phyloP scores from a whole-genome alignment of 2,797 vertebrate genomes.

The Pelodytes ibericus region DNA sequence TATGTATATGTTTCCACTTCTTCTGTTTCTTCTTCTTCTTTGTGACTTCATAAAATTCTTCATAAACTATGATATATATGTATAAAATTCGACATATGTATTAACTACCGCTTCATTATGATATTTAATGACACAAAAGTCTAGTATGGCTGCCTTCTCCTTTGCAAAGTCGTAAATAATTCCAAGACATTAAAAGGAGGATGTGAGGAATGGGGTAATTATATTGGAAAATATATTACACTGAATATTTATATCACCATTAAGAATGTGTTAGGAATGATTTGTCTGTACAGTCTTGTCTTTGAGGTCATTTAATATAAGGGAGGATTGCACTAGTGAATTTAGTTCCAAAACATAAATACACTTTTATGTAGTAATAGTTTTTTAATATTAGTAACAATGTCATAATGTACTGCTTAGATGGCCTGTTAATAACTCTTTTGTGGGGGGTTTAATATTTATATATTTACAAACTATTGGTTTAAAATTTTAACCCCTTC shows the following conservation, averaged over 20 bases:
- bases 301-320: conserved; percentile 24
- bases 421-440: no score
- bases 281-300: conserved; percentile 36
- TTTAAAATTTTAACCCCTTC: no score
- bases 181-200: conserved; percentile 26
- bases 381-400: no score
- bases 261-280: conserved; percentile 29
- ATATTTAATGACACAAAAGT: neutral
- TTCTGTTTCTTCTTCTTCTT: no score
- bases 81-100: neutral
- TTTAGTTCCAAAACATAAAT: no score
- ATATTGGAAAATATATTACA: conserved; percentile 27
- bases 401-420: no score
- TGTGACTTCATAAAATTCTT: no score
- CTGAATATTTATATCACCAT: conserved; percentile 41
- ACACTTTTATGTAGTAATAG: no score
- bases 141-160: neutral
- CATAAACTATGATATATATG: no score
- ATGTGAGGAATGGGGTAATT: conserved; percentile 34
- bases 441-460: no score
- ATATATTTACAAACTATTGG: no score
- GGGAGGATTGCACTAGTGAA: neutral
- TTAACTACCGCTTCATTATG: neutral
- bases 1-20: neutral
- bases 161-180: conserved; percentile 39